Conservation (phyloP, 2,797 vertebrate species). For the Gymnoscopelus microlampas region DNA sequence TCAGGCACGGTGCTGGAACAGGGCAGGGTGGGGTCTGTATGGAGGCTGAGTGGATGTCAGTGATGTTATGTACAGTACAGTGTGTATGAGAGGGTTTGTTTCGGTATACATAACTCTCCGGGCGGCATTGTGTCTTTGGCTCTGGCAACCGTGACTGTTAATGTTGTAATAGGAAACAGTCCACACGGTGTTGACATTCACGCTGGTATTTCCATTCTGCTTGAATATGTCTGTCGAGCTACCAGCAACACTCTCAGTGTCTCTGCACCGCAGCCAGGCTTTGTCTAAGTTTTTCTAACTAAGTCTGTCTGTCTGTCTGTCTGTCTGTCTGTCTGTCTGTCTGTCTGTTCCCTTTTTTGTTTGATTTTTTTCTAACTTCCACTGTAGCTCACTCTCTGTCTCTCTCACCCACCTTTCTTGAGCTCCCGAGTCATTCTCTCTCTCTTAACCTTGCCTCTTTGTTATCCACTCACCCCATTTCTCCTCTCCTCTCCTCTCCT, state of each 20-base stretch:
- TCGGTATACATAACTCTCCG: slow-evolving; percentile 1
- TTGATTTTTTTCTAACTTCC: too few relatives aligned
- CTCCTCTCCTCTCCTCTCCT: slow-evolving; percentile 12
- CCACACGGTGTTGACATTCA: slow-evolving; percentile 19
- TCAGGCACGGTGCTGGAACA: slow-evolving; percentile 21
- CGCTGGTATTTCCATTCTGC: slow-evolving; percentile 27
- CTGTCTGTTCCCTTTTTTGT: background rate
- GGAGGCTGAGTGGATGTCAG: slow-evolving; percentile 34
- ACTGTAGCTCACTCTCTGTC: background rate
- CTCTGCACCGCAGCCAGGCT: background rate
- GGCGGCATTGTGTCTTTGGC: slow-evolving; percentile 6
- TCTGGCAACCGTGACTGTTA: slow-evolving; percentile 30
- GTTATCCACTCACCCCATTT: background rate
- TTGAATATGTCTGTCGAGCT: slow-evolving; percentile 15
- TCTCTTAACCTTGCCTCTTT: background rate
- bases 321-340: background rate
- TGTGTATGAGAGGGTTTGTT: slow-evolving; percentile 1
- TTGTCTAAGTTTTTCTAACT: background rate
- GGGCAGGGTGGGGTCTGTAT: slow-evolving; percentile 44
- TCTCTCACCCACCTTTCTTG: background rate
- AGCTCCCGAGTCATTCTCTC: background rate
- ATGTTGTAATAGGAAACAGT: slow-evolving; percentile 24
- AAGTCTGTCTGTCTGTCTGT: slow-evolving; percentile 4
- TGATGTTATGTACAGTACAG: slow-evolving; percentile 7
- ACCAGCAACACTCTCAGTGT: background rate